A percentile compares a stretch with the other conserved stretches of the same genome.
phyloP scores from a whole-genome alignment of 2,888 invertebrate genomes.

The Eupelmus urozonus region DNA sequence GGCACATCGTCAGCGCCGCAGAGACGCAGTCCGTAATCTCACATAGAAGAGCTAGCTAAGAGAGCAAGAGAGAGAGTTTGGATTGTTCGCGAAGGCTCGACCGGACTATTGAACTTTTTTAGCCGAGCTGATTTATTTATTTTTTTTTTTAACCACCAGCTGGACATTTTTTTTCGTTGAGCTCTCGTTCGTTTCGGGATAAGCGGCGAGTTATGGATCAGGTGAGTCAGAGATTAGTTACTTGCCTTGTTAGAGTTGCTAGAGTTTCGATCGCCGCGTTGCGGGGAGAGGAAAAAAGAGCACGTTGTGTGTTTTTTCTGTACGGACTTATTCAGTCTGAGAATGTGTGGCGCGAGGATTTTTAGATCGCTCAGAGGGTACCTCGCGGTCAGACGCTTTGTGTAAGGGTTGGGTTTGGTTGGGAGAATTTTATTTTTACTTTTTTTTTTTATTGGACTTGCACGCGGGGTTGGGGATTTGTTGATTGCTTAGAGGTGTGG shows the following conservation, averaged over 20 bases:
- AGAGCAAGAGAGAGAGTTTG: not conserved
- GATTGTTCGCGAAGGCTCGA: conserved; percentile 21
- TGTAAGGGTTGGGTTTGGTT: too few relatives aligned
- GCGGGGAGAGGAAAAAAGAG: not conserved
- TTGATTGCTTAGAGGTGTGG: too few relatives aligned
- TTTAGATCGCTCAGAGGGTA: not conserved
- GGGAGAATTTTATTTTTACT: not conserved
- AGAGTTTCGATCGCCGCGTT: not conserved
- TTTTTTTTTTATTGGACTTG: not conserved
- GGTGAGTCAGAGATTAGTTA: conserved; percentile 56
- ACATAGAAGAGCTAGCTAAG: not conserved
- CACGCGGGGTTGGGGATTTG: too few relatives aligned
- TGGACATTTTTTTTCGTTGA: too few relatives aligned
- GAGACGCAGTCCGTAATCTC: not conserved
- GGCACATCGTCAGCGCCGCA: not conserved
- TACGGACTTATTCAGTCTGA: not conserved
- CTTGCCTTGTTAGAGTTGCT: not conserved
- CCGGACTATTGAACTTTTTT: too few relatives aligned
- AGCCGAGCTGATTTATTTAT: too few relatives aligned
- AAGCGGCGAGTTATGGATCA: conserved; percentile 63
- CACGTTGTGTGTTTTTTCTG: conserved; percentile 26
- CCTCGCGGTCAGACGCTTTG: too few relatives aligned
- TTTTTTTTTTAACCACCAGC: too few relatives aligned
- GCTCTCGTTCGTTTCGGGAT: too few relatives aligned
- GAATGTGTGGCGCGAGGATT: not conserved